Conservation (phyloP, 1,140 invertebrate genomes). For the Trichoplusia ni region DNA sequence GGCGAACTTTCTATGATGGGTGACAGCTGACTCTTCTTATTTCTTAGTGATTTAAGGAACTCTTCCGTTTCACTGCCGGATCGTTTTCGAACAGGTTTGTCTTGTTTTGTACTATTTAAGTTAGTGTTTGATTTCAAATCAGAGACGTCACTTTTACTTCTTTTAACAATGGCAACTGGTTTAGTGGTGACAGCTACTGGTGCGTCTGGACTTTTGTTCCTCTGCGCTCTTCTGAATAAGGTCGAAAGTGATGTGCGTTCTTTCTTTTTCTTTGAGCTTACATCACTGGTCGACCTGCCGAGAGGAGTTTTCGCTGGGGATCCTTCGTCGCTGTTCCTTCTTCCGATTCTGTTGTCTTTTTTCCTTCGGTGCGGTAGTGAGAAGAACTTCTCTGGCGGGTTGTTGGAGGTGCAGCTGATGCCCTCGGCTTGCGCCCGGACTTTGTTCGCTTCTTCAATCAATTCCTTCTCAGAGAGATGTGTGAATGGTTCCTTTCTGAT, state of each 20-base stretch:
- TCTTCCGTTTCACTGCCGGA: slow-evolving; percentile 80
- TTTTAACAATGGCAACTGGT: slow-evolving; percentile 74
- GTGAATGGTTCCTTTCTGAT: slow-evolving; percentile 86
- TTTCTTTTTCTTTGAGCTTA: slow-evolving; percentile 73
- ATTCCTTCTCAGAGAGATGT: slow-evolving; percentile 84
- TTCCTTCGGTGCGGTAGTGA: slow-evolving; percentile 83
- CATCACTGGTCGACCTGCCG: slow-evolving; percentile 81
- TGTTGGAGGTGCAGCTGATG: slow-evolving; percentile 83
- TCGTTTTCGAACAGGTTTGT: slow-evolving; percentile 75
- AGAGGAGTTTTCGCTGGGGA: slow-evolving; percentile 63
- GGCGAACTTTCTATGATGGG: slow-evolving; percentile 88
- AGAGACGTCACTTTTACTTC: slow-evolving; percentile 88
- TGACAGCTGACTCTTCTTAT: slow-evolving; percentile 86
- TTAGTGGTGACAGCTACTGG: slow-evolving; percentile 74
- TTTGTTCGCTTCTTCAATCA: slow-evolving; percentile 86
- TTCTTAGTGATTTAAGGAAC: slow-evolving; percentile 78
- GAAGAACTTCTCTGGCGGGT: slow-evolving; percentile 83
- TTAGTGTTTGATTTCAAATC: slow-evolving; percentile 81
- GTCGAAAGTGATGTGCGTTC: slow-evolving; percentile 83
- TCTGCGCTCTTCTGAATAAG: slow-evolving; percentile 82
- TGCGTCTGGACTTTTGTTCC: slow-evolving; percentile 61
- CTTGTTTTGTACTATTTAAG: slow-evolving; percentile 52
- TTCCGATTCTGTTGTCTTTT: slow-evolving; percentile 66
- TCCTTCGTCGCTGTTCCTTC: slow-evolving; percentile 76
- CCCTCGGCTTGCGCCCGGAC: slow-evolving; percentile 86